Evolutionary conservation across 2,113 vertebrate genomes (phyloP).

Genomic region (Thryonomys swinderianus): DNA sequence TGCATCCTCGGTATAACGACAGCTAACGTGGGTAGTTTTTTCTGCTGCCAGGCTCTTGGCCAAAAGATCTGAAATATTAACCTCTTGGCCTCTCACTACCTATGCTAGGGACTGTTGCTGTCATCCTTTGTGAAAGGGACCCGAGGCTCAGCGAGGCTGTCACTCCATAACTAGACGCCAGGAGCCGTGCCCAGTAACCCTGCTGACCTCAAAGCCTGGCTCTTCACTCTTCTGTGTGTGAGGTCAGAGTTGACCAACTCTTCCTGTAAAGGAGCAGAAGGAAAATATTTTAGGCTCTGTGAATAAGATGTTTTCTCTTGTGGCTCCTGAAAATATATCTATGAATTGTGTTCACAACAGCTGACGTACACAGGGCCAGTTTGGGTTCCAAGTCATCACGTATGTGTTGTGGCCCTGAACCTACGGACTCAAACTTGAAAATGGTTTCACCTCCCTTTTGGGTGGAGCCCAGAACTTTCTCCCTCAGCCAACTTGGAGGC

Average conservation of each 20-base stretch:
- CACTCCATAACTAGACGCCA: neutral
- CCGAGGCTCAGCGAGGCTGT: too few species aligned
- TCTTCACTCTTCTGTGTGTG: neutral
- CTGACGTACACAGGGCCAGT: neutral
- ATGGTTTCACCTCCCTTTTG: neutral
- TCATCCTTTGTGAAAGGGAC: neutral
- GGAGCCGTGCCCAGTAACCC: accelerated
- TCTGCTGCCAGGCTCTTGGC: neutral
- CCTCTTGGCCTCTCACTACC: too few species aligned
- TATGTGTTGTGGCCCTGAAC: too few species aligned
- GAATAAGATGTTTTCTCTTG: neutral
- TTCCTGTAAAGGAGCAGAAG: neutral
- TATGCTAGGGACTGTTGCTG: neutral
- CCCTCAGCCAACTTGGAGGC: neutral
- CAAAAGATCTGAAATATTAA: neutral
- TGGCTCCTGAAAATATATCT: neutral
- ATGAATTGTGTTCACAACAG: neutral
- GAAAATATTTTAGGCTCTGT: neutral
- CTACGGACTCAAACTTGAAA: neutral
- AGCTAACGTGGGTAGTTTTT: neutral
- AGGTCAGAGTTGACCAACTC: neutral
- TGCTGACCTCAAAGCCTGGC: neutral
- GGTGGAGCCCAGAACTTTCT: neutral
- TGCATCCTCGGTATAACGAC: neutral
- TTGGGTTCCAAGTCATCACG: neutral